Conservation (phyloP, 2,113 vertebrate species). For the Maccullochella peelii region DNA sequence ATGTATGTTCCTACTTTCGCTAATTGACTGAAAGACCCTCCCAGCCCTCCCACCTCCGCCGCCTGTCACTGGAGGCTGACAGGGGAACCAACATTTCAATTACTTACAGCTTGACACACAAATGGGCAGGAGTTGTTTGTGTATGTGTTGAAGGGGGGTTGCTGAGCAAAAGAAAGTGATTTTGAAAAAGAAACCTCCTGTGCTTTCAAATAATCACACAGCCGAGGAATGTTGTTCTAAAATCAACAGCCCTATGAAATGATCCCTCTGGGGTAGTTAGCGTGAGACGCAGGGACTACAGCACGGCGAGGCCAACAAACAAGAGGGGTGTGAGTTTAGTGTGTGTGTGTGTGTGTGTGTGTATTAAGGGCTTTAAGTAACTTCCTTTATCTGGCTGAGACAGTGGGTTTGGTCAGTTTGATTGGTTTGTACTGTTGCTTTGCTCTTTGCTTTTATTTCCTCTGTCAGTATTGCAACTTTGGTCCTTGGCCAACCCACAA, state of each 20-base stretch:
- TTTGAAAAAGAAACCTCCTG: slow-evolving; percentile 63
- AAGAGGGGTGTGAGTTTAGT: slow-evolving; percentile 14
- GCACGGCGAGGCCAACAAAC: slow-evolving; percentile 22
- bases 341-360: neutral
- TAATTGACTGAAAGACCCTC: slow-evolving; percentile 66
- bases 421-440: slow-evolving; percentile 27
- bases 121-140: slow-evolving; percentile 53
- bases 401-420: slow-evolving; percentile 37
- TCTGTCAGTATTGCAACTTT: slow-evolving; percentile 49
- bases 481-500: slow-evolving; percentile 48
- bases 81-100: slow-evolving; percentile 68
- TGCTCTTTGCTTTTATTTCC: slow-evolving; percentile 50
- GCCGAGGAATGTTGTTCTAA: slow-evolving; percentile 74
- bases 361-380: slow-evolving; percentile 2
- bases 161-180: slow-evolving; percentile 40
- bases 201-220: slow-evolving; percentile 76
- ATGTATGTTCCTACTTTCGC: slow-evolving; percentile 56
- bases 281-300: slow-evolving; percentile 30
- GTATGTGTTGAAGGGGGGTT: neutral
- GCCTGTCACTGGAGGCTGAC: slow-evolving; percentile 54
- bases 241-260: slow-evolving; percentile 69
- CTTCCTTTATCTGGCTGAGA: slow-evolving; percentile 31
- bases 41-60: slow-evolving; percentile 19
- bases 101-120: slow-evolving; percentile 65
- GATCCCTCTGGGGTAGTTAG: slow-evolving; percentile 58